phyloP scores from a whole-genome alignment of 2,888 invertebrate genomes.

The Euclidia mi region DNA sequence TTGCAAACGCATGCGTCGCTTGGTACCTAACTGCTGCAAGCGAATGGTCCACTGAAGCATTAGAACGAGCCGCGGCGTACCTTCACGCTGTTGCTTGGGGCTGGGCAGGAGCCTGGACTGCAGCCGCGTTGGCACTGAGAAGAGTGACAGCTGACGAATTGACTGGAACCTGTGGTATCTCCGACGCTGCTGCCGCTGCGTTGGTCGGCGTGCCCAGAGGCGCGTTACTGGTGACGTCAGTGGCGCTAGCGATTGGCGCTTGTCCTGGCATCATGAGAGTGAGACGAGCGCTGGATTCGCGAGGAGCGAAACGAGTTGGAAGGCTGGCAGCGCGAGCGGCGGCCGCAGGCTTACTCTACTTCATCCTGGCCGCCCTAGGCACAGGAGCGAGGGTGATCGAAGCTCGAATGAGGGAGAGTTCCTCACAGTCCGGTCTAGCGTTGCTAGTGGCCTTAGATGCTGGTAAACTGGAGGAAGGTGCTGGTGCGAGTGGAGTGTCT shows the following conservation, averaged over 20 bases:
- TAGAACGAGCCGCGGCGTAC: constrained; percentile 95
- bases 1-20: constrained; percentile 96
- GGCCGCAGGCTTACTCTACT: constrained; percentile 94
- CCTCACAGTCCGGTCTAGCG: constrained; percentile 77
- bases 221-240: constrained; percentile 92
- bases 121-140: constrained; percentile 94
- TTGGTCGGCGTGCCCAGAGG: constrained; percentile 91
- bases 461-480: constrained; percentile 62
- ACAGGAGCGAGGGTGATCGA: constrained; percentile 93
- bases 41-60: constrained; percentile 98
- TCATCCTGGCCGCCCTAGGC: constrained; percentile 92
- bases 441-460: constrained; percentile 87
- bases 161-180: constrained; percentile 95
- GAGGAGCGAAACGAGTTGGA: constrained; percentile 93
- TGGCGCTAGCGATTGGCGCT: constrained; percentile 93
- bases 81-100: constrained; percentile 97
- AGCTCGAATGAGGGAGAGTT: constrained; percentile 84
- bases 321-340: constrained; percentile 94
- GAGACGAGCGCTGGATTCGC: constrained; percentile 86
- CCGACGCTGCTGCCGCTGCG: constrained; percentile 90
- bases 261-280: constrained; percentile 94
- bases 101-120: constrained; percentile 95
- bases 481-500: constrained; percentile 83
- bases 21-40: constrained; percentile 97
- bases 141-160: constrained; percentile 94